Evolutionary conservation across 2,888 invertebrate genomes (phyloP), one percentile per base, ranked within the genome.

Genomic region (Invenusta paracnida): DNA sequence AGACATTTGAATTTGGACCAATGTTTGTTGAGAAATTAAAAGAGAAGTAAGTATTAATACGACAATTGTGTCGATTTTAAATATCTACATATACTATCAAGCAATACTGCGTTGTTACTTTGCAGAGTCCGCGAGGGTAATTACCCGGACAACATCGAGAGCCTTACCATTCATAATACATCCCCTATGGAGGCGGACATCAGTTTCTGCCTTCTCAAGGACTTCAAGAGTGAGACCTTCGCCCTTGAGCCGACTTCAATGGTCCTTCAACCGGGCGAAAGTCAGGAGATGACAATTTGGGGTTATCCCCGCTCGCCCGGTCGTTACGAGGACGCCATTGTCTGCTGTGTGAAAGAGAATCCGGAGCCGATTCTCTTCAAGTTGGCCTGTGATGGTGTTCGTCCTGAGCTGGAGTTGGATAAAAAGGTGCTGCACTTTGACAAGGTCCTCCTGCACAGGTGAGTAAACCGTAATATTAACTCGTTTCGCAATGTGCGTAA

Each of bases 1-100:
- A 91, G 85, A 89, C 88, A 0, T 92, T 90, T 88, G 91, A 91
- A 87, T 92, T 92, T 90, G 92, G 92, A 17, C 91, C 92, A 0
- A 88, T 92, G 23, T 88, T 91, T n/a, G 90, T 91, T 73, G 91
- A 91, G 85, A 91, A 91, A 87, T 89, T 90, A 29, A 88, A 90
- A 88, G 91, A 91, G 82, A 90, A 89, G 91, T 91, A 88, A 88
- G 87, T 81, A n/a, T 48, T 48, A 48, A 48, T 48, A 11, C 5
- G 48, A 48, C 17, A 48, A 48, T 48, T 11, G 48, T 11, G 17
- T 48, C n/a, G n/a, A n/a, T n/a, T n/a, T n/a, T n/a, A n/a, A n/a
- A n/a, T n/a, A n/a, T n/a, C n/a, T n/a, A n/a, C n/a, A n/a, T n/a
- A n/a, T n/a, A n/a, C n/a, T n/a, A n/a, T n/a, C n/a, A n/a, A n/a